These are phyloP conservation scores for Crotalus horridus DNA, from an alignment of 2,113 vertebrate genomes.

Conservation along the genomic window DNA sequence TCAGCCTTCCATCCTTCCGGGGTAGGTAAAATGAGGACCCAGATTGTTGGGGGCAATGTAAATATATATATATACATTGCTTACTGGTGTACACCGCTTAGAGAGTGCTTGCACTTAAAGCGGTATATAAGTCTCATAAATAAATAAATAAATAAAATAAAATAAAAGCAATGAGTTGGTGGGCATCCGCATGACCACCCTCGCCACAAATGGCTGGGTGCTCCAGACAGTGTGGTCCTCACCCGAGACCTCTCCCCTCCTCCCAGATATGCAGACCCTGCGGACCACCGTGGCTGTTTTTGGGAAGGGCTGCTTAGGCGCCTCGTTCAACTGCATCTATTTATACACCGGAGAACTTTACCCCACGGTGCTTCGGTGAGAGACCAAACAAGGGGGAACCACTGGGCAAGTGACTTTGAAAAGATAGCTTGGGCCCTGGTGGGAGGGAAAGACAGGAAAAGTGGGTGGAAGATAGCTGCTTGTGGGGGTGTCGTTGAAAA, in stretches of 20 bases:
- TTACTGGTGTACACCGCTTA: too few species aligned
- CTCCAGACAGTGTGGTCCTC: not conserved
- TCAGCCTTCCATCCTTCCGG: too few species aligned
- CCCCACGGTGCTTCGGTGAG: slow-evolving; percentile 76
- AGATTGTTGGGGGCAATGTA: too few species aligned
- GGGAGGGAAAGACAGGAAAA: not conserved
- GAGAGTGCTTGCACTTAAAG: too few species aligned
- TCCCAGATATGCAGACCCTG: slow-evolving; percentile 70
- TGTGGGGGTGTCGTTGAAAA: not conserved
- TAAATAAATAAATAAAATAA: too few species aligned
- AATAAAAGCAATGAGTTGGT: not conserved
- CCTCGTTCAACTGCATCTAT: slow-evolving; percentile 68
- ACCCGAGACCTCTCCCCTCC: not conserved
- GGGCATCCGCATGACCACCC: not conserved
- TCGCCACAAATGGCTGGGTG: not conserved
- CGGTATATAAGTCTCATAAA: too few species aligned
- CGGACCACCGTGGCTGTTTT: slow-evolving; percentile 73
- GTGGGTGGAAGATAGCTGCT: not conserved
- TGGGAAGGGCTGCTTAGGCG: slow-evolving; percentile 74
- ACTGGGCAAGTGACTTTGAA: accelerated
- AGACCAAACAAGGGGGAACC: not conserved
- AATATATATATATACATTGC: too few species aligned
- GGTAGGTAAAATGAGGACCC: too few species aligned
- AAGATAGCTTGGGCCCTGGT: not conserved
- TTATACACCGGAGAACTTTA: slow-evolving; percentile 76